phyloP scores from a whole-genome alignment of 92 coral and sea anemone genomes.

The Pocillopora grandis region DNA sequence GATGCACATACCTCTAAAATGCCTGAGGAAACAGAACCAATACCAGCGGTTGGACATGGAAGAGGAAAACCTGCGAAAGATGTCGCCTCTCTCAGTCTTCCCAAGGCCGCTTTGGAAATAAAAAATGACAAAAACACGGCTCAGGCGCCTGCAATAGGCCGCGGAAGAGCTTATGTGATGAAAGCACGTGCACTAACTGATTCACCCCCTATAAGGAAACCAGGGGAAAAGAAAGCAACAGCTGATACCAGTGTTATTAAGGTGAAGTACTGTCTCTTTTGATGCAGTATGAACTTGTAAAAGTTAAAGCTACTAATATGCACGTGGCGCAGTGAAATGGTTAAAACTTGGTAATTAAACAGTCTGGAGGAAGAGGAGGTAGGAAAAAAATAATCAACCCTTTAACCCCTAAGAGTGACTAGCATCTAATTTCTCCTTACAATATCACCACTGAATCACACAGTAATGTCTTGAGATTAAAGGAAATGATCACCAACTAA shows the following conservation, averaged over 20 bases:
- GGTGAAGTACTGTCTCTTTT: neutral
- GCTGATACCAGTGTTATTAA: constrained; percentile 1
- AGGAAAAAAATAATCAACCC: too few relatives aligned
- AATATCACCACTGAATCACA: too few relatives aligned
- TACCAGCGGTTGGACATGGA: constrained; percentile 60
- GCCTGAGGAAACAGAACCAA: constrained; percentile 62
- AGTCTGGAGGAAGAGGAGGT: too few relatives aligned
- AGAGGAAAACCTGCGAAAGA: constrained; percentile 63
- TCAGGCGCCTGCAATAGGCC: constrained; percentile 14
- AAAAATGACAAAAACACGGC: constrained; percentile 16
- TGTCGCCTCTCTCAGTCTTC: constrained; percentile 43
- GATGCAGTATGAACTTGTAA: too few relatives aligned
- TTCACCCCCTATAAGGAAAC: constrained; percentile 57
- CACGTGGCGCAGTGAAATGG: too few relatives aligned
- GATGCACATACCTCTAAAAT: constrained; percentile 50
- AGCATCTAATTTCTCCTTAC: too few relatives aligned
- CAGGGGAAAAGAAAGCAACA: constrained; percentile 36
- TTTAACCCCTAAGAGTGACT: too few relatives aligned
- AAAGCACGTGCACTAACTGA: constrained; percentile 62
- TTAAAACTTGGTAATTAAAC: too few relatives aligned
- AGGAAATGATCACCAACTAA: too few relatives aligned
- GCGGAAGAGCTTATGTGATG: constrained; percentile 57
- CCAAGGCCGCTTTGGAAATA: constrained; percentile 55
- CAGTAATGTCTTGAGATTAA: too few relatives aligned
- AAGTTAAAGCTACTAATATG: too few relatives aligned